Percentiles rank a stretch among this genome's conserved stretches.
phyloP scores from a whole-genome alignment of 2,113 vertebrate species.

The Ranitomeya imitator region DNA sequence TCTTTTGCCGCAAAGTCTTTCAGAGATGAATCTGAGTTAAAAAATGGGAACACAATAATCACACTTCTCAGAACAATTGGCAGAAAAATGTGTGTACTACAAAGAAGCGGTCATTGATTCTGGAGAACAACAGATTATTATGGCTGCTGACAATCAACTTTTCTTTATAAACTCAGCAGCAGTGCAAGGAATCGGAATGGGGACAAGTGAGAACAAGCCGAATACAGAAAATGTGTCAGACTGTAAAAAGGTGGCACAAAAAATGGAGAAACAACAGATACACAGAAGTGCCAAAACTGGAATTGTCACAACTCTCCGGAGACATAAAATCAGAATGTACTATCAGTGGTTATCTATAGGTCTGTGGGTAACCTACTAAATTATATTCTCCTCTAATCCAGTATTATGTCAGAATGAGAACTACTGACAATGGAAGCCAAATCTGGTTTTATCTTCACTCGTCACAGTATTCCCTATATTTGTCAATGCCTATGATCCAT shows the following conservation, averaged over 20 bases:
- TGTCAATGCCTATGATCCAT: no score
- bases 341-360: not conserved
- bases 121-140: slow-evolving; percentile 15
- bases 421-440: no score
- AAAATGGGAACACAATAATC: not conserved
- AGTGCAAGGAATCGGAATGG: slow-evolving; percentile 17
- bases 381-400: not conserved
- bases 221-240: slow-evolving; percentile 11
- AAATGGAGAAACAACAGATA: not conserved
- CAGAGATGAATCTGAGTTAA: not conserved
- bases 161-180: slow-evolving; percentile 11
- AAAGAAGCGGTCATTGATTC: slow-evolving; percentile 34
- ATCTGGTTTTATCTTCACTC: no score
- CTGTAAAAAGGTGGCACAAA: slow-evolving; percentile 4
- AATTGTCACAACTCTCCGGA: not conserved
- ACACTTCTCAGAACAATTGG: not conserved
- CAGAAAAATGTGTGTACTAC: not conserved
- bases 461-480: no score
- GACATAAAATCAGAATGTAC: not conserved
- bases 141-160: slow-evolving; percentile 45
- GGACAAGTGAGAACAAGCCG: slow-evolving; percentile 40
- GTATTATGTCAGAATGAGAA: no score
- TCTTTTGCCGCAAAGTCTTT: not conserved
- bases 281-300: not conserved
- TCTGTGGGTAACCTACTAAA: not conserved